A percentile compares a stretch with the other conserved stretches of the same genome.
Evolutionary conservation across 2,113 vertebrate species (phyloP).

Genomic region (Hylia prasina): DNA sequence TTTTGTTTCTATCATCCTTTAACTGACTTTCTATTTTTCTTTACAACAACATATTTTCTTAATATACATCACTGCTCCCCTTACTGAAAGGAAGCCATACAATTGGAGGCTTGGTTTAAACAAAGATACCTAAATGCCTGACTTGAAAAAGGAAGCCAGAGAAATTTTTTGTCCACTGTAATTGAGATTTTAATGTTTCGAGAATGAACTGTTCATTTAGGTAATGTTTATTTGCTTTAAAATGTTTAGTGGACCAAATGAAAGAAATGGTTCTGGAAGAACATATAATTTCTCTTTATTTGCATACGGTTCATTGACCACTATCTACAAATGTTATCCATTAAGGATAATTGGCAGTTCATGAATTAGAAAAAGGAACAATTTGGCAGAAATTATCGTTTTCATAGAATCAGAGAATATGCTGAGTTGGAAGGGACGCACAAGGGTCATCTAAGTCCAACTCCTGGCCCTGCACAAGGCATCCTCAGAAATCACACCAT

Average conservation of each 20-base stretch:
- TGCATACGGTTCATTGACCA: background rate
- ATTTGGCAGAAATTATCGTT: background rate
- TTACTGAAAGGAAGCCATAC: background rate
- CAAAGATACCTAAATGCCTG: background rate
- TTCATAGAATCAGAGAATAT: background rate
- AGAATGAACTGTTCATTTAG: background rate
- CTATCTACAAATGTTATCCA: background rate
- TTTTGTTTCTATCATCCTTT: background rate
- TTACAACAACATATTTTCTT: background rate
- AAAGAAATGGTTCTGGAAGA: background rate
- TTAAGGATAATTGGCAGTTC: background rate
- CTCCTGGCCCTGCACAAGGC: background rate
- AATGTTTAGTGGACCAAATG: background rate
- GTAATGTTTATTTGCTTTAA: background rate
- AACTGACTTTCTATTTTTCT: background rate
- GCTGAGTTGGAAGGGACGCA: background rate
- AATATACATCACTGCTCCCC: accelerated
- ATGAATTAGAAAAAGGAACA: background rate
- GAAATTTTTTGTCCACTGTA: background rate
- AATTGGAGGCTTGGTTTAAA: background rate
- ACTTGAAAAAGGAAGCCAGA: background rate
- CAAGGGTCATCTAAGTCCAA: background rate
- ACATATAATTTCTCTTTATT: background rate
- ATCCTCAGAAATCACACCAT: background rate
- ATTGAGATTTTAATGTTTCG: background rate